phyloP scores from a whole-genome alignment of 2,797 vertebrate genomes.

The Anabas testudineus region DNA sequence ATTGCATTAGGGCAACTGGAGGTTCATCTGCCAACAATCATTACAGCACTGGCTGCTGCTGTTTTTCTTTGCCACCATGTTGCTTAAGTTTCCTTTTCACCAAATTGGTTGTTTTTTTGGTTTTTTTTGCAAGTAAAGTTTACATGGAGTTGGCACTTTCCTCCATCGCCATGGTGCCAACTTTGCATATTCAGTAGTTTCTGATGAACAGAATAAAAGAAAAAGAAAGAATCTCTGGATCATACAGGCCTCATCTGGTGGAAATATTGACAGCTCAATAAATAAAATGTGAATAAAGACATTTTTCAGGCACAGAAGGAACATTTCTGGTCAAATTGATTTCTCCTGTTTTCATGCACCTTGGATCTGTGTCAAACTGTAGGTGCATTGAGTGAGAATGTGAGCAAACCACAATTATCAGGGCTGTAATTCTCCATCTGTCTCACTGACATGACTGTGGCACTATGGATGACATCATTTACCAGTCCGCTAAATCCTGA shows the following conservation, averaged over 20 bases:
- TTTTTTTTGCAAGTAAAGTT: slow-evolving; percentile 30
- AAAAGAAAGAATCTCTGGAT: slow-evolving; percentile 8
- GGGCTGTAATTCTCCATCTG: slow-evolving; percentile 62
- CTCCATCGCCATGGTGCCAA: slow-evolving; percentile 22
- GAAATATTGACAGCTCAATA: slow-evolving; percentile 18
- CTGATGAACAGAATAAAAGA: slow-evolving; percentile 15
- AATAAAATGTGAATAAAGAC: slow-evolving; percentile 9
- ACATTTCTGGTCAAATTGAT: no score
- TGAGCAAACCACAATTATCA: slow-evolving; percentile 40
- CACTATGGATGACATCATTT: slow-evolving; percentile 63
- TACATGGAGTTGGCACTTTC: slow-evolving; percentile 30
- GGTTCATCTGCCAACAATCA: slow-evolving; percentile 1
- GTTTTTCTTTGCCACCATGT: slow-evolving; percentile 13
- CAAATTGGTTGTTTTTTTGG: slow-evolving; percentile 17
- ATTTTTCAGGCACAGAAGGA: background rate
- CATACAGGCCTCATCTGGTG: background rate
- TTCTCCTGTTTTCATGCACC: no score
- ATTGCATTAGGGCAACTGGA: background rate
- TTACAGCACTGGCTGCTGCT: background rate
- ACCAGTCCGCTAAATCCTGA: slow-evolving; percentile 71
- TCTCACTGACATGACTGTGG: slow-evolving; percentile 55
- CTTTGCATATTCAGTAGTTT: slow-evolving; percentile 39
- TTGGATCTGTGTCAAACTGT: background rate
- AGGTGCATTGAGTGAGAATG: slow-evolving; percentile 17
- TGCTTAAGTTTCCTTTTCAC: slow-evolving; percentile 1